Evolutionary conservation across 2,113 vertebrate species (phyloP), one percentile per base, ranked within the genome.

Genomic region (Cyphomyrus discorhynchus): DNA sequence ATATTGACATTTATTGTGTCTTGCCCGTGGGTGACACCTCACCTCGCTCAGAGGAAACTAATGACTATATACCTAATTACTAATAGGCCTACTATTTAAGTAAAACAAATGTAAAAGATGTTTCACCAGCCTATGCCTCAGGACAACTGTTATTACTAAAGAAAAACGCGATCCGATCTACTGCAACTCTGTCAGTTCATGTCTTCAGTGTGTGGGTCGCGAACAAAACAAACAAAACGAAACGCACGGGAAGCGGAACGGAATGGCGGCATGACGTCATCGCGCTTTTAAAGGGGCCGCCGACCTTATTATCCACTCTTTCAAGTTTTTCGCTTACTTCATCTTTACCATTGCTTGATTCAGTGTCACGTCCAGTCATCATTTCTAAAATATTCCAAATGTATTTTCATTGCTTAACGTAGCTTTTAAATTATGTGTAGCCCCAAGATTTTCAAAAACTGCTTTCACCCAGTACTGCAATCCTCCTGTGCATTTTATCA

Each of bases 201-300:
- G 88, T 82, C 77, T 85, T 47, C 52, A 45, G 5, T 39, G 89
- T 47, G 80, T 46, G 89, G 80, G 89, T 89, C 77, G 39, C 80
- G 19, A 56, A 52, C 39, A 84, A 83, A 84, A 83, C 74, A 89
- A 89, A 89, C 88, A 89, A n/a, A 84, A 89, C 35, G 88, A 89
- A n/a, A 35, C 21, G 27, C 66, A 80, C 47, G 31, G 89, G 52
- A 85, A 45, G 80, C 50, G 52, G 77, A 62, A 31, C 77, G 89
- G 80, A 89, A 84, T 89, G 89, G 19, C 24, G 19, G 13, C 42
- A 58, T 46, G 52, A 89, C 50, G 80, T 82, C 77, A 84, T 52
- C 5, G 50, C 27, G 39, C 6, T 52, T 89, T 89, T 85, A 47
- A 89, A 89, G 77, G 50, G 52, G 31, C 80, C 45, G n/a, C 83